These are phyloP conservation scores for Sebastes taczanowskii DNA, from an alignment of 2,797 vertebrate species.

Conservation along the genomic window DNA sequence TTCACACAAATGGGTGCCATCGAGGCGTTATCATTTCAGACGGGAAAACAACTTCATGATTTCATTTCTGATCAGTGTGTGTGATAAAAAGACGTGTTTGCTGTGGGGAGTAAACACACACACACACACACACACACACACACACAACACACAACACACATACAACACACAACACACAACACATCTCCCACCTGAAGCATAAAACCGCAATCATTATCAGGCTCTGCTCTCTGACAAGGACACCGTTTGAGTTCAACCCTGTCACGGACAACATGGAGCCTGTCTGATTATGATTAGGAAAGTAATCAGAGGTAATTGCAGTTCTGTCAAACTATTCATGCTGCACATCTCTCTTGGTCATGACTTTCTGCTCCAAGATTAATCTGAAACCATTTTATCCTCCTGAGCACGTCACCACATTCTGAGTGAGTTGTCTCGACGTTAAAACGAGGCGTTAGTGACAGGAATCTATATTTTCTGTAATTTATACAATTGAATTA, in stretches of 20 bases:
- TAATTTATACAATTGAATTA: not conserved
- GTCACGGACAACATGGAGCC: conserved; percentile 66
- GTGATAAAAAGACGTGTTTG: conserved; percentile 42
- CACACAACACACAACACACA: too few relatives aligned
- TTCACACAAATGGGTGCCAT: conserved; percentile 36
- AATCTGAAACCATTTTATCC: conserved; percentile 41
- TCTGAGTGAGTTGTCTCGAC: not conserved
- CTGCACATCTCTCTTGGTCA: conserved; percentile 56
- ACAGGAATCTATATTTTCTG: not conserved
- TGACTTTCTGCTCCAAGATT: conserved; percentile 46
- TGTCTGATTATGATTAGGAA: conserved; percentile 72
- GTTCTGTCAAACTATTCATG: conserved; percentile 56
- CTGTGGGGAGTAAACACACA: conserved; percentile 24
- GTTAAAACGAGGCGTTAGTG: not conserved
- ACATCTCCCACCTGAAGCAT: conserved; percentile 54
- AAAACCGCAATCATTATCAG: conserved; percentile 57
- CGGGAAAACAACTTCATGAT: conserved; percentile 44
- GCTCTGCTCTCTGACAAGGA: conserved; percentile 56
- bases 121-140: too few relatives aligned
- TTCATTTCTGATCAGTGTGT: conserved; percentile 40
- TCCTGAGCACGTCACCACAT: conserved; percentile 5
- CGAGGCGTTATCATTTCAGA: conserved; percentile 19
- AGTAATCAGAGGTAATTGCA: conserved; percentile 72
- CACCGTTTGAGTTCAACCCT: conserved; percentile 61
- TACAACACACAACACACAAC: not conserved